A percentile compares a stretch with the other conserved stretches of the same genome.
Evolutionary conservation across 2,797 vertebrate species (phyloP).

Genomic region (Sus cebifrons): DNA sequence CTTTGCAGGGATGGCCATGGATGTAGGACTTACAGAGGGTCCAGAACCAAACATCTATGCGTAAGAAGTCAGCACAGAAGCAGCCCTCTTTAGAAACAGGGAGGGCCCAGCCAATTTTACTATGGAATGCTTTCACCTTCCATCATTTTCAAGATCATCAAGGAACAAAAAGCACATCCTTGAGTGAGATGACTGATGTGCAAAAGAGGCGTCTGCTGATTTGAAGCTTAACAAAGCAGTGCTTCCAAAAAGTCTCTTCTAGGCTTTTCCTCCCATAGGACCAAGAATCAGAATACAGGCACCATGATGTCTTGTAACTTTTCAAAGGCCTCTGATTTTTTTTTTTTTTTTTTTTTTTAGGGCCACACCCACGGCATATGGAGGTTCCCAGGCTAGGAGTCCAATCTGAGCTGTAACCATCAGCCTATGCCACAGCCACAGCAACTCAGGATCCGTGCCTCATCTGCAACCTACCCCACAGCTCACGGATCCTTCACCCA

Average conservation of each 20-base stretch:
- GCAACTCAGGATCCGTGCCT: no score
- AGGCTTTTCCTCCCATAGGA: fast-evolving
- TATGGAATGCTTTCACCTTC: fast-evolving
- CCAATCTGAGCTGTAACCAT: no score
- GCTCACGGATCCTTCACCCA: no score
- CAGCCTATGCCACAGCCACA: no score
- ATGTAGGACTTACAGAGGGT: fast-evolving
- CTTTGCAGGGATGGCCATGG: neutral
- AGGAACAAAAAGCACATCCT: neutral
- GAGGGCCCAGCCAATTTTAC: neutral
- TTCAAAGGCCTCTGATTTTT: neutral
- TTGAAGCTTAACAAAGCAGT: neutral
- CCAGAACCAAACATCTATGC: neutral
- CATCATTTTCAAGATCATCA: neutral
- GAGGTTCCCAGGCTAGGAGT: no score
- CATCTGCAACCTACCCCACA: no score
- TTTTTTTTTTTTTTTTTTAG: no score
- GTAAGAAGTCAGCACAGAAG: neutral
- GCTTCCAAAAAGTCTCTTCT: neutral
- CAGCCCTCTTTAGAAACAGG: neutral
- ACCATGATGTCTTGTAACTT: no score
- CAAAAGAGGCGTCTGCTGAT: neutral
- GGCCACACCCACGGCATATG: no score
- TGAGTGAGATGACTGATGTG: neutral
- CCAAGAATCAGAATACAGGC: neutral